Evolutionary conservation across 2,797 vertebrate species (phyloP).

Genomic region (Lerista edwardsae): DNA sequence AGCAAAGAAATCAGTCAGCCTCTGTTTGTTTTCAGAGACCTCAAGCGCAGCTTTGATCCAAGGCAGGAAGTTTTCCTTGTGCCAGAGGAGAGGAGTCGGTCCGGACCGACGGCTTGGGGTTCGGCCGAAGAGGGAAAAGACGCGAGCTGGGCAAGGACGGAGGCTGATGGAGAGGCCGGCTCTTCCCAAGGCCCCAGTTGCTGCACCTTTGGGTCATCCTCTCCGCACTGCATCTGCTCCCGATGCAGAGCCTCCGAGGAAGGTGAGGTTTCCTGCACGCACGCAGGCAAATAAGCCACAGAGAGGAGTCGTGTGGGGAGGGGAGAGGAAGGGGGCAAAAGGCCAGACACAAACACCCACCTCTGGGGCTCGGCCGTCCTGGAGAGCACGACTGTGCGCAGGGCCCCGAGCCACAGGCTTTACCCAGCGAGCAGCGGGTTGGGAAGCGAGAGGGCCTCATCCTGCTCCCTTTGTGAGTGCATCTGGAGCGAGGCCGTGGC

Average conservation of each 20-base stretch:
- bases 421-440: conserved; percentile 24
- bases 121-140: conserved; percentile 45
- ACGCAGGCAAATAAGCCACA: conserved; percentile 69
- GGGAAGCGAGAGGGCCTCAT: not conserved
- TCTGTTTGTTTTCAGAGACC: conserved; percentile 56
- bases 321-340: not conserved
- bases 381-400: conserved; percentile 49
- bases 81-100: conserved; percentile 33
- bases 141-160: conserved; percentile 12
- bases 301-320: conserved; percentile 42
- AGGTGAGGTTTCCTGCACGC: conserved; percentile 63
- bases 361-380: conserved; percentile 65
- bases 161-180: not conserved
- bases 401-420: conserved; percentile 45
- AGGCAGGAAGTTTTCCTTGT: conserved; percentile 27
- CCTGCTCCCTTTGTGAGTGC: not conserved
- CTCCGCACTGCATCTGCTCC: conserved; percentile 41
- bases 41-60: conserved; percentile 58
- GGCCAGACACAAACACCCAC: not conserved
- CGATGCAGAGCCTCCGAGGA: conserved; percentile 37
- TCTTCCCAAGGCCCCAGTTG: conserved; percentile 7
- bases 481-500: not conserved
- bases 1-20: conserved; percentile 54
- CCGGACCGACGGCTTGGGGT: conserved; percentile 58
- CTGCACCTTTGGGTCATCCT: too few relatives aligned